A percentile compares a stretch with the other conserved stretches of the same genome.
phyloP scores from a whole-genome alignment of 2,113 vertebrate species.

The Aegithalos caudatus region DNA sequence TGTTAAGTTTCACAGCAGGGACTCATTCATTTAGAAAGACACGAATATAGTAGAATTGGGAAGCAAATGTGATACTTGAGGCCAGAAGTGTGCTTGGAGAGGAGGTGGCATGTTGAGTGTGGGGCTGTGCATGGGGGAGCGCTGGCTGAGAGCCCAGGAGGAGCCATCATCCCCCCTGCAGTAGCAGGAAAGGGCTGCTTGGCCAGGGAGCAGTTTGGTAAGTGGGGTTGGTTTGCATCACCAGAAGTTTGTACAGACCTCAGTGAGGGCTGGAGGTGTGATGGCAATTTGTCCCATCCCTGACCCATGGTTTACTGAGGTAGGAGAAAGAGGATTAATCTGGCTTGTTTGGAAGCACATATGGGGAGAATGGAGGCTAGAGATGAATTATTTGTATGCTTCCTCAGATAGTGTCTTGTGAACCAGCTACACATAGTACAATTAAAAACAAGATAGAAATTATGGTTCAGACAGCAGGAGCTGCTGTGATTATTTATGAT shows the following conservation, averaged over 20 bases:
- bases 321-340: background rate
- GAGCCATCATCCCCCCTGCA: background rate
- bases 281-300: background rate
- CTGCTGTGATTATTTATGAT: background rate
- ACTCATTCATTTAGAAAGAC: background rate
- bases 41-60: background rate
- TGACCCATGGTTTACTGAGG: background rate
- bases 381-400: background rate
- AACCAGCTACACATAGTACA: background rate
- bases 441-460: background rate
- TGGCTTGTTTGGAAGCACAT: background rate
- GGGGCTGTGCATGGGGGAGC: background rate
- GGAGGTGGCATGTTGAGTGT: accelerated
- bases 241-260: background rate
- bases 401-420: background rate
- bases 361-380: background rate
- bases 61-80: background rate
- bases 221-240: background rate
- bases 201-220: background rate
- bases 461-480: background rate
- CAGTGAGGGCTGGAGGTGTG: accelerated
- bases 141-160: background rate
- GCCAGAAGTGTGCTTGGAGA: background rate
- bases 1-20: background rate
- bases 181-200: background rate